These are phyloP conservation scores for Spheniscus humboldti DNA, from an alignment of 2,797 vertebrate species.

Conservation along the genomic window DNA sequence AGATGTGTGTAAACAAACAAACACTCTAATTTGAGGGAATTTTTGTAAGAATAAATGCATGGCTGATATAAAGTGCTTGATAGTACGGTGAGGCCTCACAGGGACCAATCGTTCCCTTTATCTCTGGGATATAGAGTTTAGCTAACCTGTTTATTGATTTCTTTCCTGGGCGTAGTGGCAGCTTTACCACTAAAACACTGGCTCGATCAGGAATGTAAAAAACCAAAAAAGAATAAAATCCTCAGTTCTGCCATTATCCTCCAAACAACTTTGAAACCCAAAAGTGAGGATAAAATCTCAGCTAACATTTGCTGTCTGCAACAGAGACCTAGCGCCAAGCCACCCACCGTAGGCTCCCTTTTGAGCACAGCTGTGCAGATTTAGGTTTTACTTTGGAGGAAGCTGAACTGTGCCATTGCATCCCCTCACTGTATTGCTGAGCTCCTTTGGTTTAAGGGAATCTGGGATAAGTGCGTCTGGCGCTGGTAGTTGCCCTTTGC, in stretches of 20 bases:
- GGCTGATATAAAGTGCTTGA: not conserved
- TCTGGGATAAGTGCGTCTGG: not conserved
- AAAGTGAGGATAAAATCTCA: not conserved
- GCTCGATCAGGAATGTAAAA: not conserved
- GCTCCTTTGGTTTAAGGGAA: not conserved
- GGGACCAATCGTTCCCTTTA: not conserved
- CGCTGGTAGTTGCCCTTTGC: not conserved
- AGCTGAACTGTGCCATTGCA: not conserved
- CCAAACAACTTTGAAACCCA: not conserved
- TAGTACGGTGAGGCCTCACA: rapidly evolving
- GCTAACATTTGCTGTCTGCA: not conserved
- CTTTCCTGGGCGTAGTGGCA: not conserved
- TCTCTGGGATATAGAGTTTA: not conserved
- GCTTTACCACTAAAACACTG: not conserved
- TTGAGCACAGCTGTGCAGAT: not conserved
- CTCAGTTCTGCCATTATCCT: not conserved
- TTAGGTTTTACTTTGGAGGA: not conserved
- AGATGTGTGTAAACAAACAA: not conserved
- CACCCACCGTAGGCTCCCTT: not conserved
- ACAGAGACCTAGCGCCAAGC: not conserved
- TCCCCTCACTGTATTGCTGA: not conserved
- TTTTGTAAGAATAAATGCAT: not conserved
- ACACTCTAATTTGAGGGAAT: not conserved
- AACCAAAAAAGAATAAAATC: not conserved
- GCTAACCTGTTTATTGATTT: not conserved